Evolutionary conservation across 2,113 vertebrate species (phyloP).

Genomic region (Pseudorasbora parva): DNA sequence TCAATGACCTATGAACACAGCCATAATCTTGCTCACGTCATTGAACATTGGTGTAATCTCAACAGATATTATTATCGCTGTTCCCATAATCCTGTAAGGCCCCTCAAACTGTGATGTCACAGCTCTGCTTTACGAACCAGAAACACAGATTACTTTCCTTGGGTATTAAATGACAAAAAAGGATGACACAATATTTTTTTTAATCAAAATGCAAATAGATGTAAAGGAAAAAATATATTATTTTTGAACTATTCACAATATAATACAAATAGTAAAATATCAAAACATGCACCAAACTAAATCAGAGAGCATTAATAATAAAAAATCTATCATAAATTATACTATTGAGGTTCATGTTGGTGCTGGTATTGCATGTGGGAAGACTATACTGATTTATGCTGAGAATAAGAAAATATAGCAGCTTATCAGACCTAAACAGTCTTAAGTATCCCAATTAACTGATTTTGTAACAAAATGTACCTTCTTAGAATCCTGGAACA

Average conservation of each 20-base stretch:
- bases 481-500: background rate
- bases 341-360: background rate
- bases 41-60: constrained; percentile 20
- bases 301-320: background rate
- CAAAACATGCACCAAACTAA: background rate
- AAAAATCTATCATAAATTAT: background rate
- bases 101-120: background rate
- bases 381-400: too few relatives aligned
- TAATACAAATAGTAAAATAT: background rate
- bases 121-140: background rate
- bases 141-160: background rate
- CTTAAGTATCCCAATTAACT: background rate
- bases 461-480: background rate
- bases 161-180: background rate
- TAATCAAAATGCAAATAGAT: constrained; percentile 13
- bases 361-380: background rate
- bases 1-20: background rate
- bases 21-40: background rate
- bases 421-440: background rate
- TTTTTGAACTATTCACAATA: background rate
- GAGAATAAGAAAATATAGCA: background rate
- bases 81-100: constrained; percentile 35
- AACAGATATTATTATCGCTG: background rate
- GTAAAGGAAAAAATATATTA: constrained; percentile 35
- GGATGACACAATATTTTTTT: background rate